These are phyloP conservation scores for Cosmia pyralina DNA, from an alignment of 2,888 invertebrate genomes.

Conservation along the genomic window DNA sequence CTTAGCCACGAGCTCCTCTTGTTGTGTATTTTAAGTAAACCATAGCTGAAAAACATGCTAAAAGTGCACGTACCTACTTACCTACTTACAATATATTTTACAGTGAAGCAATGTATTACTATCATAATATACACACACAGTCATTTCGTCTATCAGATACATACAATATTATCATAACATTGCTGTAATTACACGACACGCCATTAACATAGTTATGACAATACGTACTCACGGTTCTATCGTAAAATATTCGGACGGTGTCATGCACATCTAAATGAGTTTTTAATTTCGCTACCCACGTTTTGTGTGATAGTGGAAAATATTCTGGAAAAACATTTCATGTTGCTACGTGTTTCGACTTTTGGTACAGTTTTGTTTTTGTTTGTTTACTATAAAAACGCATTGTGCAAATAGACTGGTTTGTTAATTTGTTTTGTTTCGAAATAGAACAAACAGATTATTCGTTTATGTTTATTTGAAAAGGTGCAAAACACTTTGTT, in stretches of 20 bases:
- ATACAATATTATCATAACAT: background rate
- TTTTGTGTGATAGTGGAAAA: constrained; percentile 48
- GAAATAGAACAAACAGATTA: background rate
- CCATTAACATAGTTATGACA: background rate
- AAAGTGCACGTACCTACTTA: no score
- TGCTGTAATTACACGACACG: constrained; percentile 24
- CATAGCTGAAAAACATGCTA: background rate
- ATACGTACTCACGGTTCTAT: background rate
- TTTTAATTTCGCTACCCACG: constrained; percentile 59
- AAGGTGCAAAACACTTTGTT: background rate
- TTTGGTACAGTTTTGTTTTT: constrained; percentile 18
- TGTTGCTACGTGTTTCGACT: constrained; percentile 27
- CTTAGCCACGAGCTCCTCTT: no score
- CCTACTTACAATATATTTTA: background rate
- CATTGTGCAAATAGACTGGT: constrained; percentile 25
- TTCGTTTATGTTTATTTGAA: constrained; percentile 1
- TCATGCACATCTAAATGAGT: constrained; percentile 55
- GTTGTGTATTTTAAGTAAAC: no score
- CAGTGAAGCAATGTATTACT: background rate
- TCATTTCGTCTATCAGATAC: constrained; percentile 5
- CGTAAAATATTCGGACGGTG: constrained; percentile 46
- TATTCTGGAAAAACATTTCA: constrained; percentile 30
- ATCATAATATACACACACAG: background rate
- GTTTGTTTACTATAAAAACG: constrained; percentile 15
- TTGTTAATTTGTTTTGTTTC: constrained; percentile 5